These are phyloP conservation scores for Apis dorsata DNA, from an alignment of 1,140 invertebrate genomes.

Conservation along the genomic window DNA sequence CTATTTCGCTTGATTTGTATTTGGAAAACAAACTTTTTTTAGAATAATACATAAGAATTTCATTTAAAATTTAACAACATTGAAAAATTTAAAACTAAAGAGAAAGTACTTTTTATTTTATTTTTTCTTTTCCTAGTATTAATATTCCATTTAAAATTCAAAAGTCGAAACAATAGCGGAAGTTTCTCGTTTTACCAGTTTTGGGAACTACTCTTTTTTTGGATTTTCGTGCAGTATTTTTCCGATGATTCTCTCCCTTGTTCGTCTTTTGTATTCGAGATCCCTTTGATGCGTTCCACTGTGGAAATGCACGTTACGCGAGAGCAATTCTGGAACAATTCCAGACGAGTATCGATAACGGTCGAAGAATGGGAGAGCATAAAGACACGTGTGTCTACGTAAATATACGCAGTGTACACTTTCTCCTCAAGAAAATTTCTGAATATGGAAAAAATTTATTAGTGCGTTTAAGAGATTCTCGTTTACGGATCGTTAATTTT, in stretches of 20 bases:
- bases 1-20: no score
- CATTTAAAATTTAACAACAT: no score
- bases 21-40: no score
- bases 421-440: background rate
- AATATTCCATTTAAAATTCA: background rate
- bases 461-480: background rate
- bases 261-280: background rate
- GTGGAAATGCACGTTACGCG: slow-evolving; percentile 7
- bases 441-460: background rate
- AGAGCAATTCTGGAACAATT: slow-evolving; percentile 34
- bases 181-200: background rate
- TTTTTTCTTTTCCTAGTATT: background rate
- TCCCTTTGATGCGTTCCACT: slow-evolving; percentile 13
- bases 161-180: background rate
- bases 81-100: no score
- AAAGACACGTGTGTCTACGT: background rate
- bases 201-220: background rate
- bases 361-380: background rate
- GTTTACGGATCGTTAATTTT: background rate
- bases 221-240: background rate
- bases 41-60: no score
- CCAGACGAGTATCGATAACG: slow-evolving; percentile 36
- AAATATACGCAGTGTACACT: background rate
- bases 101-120: background rate
- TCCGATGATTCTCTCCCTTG: background rate